Base-by-base conservation (phyloP, 2,888 invertebrate species). In the Trichogramma evanescens region DNA sequence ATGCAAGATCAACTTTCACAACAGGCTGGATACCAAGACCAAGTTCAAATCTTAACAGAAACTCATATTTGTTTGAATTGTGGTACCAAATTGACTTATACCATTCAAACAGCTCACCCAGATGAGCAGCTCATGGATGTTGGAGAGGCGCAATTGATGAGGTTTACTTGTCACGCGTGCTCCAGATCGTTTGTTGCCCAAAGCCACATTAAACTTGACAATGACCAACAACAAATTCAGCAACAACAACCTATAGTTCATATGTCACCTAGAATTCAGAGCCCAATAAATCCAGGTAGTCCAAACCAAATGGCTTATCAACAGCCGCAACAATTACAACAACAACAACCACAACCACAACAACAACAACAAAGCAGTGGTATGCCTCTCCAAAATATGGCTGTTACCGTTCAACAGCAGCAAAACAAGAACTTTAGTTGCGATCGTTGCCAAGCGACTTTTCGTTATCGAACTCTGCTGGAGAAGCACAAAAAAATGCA, bases 401-500 rank as follows among this genome's bases (percentile, higher is more conserved):
- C 26, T 26, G 26, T 26, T 26, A 26, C 26, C 26, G 26, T 26
- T 26, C 26, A 26, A 26, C 26, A 26, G 40, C 53, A 45, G n/a
- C 67, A 67, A 58, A 73, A 74, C 42, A 76, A 76, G 50, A 73
- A 68, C 38, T 78, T 76, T 58, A 63, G 69, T 6, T 78, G 78
- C 65, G 74, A 76, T 40, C 69, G 71, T 26, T 78, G 78, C 60
- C 76, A 73, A 49, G 78, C 77, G 5, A 76, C 69, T 40, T 78
- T 78, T 65, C 74, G 78, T 0, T 78, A 78, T 51, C 72, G 77
- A 5, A 77, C 78, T 10, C 69, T 77, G 0, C 69, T 78, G 26
- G 78, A 78, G 57, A 75, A 77, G 41, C 79, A 79, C 66, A 72
- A 70, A 58, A 75, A 72, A 61, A 73, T 75, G 66, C 78, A 78